These are phyloP conservation scores for Salvator merianae DNA, from an alignment of 2,113 vertebrate genomes.

Conservation along the genomic window DNA sequence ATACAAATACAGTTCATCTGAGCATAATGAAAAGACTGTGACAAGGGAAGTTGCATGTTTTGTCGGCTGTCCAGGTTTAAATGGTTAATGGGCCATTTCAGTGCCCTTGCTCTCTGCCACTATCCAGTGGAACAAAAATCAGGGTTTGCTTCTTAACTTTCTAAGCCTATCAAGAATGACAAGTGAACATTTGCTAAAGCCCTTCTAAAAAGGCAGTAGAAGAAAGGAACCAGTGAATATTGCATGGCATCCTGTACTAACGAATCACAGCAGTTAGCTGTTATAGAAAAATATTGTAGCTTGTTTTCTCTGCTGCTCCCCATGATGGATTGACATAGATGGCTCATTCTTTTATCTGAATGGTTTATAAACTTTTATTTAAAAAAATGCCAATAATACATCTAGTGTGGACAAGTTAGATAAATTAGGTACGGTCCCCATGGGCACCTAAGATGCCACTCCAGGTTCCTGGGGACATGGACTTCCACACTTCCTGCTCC, in stretches of 20 bases:
- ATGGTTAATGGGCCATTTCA: background rate
- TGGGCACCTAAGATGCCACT: too few relatives aligned
- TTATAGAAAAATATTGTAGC: background rate
- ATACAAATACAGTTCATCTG: background rate
- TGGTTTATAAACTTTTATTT: background rate
- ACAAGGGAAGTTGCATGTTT: too few relatives aligned
- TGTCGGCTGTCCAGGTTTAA: background rate
- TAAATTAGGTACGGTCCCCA: background rate
- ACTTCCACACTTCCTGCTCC: too few relatives aligned
- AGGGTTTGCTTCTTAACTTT: accelerated
- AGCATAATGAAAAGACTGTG: background rate
- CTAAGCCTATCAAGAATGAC: background rate
- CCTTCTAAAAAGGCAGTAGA: background rate
- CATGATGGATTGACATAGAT: background rate
- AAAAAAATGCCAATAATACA: background rate
- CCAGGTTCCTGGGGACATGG: too few relatives aligned
- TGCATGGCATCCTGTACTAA: too few relatives aligned
- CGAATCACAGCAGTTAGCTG: background rate
- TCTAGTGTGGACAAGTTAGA: background rate
- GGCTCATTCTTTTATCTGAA: background rate
- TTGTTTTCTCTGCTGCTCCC: background rate
- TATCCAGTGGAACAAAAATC: accelerated
- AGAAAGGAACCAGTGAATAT: background rate
- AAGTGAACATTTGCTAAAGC: background rate
- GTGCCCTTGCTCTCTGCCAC: background rate